Evolutionary conservation across 2,888 invertebrate species (phyloP).

Genomic region (Abrostola tripartita): DNA sequence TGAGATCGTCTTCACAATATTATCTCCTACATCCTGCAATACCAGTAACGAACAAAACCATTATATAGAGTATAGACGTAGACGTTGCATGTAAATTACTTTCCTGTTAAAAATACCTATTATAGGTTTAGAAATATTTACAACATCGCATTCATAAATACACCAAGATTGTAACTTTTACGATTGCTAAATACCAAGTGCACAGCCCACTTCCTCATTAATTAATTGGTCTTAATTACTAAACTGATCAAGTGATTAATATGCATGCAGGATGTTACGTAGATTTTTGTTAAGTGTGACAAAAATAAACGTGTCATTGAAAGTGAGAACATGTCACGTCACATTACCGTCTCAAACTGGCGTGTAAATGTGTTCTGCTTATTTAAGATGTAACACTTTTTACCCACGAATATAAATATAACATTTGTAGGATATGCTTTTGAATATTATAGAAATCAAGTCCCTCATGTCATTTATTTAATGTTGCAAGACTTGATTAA

Average conservation of each 20-base stretch:
- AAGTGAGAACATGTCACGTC: conserved; percentile 66
- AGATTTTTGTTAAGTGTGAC: conserved; percentile 25
- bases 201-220: conserved; percentile 26
- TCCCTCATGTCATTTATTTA: conserved; percentile 4
- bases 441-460: conserved; percentile 10
- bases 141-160: background rate
- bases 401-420: conserved; percentile 6
- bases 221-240: conserved; percentile 25
- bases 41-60: too few relatives aligned
- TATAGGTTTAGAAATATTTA: background rate
- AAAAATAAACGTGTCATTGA: conserved; percentile 61
- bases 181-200: conserved; percentile 7
- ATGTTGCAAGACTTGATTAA: conserved; percentile 6
- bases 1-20: background rate
- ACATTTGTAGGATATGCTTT: too few relatives aligned
- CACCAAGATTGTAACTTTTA: conserved; percentile 10
- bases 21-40: background rate
- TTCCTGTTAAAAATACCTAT: too few relatives aligned
- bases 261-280: conserved; percentile 42
- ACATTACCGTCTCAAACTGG: conserved; percentile 66
- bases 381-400: conserved; percentile 36
- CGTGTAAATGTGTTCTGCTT: conserved; percentile 56
- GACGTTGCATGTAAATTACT: too few relatives aligned
- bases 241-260: conserved; percentile 36
- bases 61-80: too few relatives aligned